Evolutionary conservation across 2,113 vertebrate species (phyloP), one percentile per base, ranked within the genome.

Genomic region (Microcebus murinus): DNA sequence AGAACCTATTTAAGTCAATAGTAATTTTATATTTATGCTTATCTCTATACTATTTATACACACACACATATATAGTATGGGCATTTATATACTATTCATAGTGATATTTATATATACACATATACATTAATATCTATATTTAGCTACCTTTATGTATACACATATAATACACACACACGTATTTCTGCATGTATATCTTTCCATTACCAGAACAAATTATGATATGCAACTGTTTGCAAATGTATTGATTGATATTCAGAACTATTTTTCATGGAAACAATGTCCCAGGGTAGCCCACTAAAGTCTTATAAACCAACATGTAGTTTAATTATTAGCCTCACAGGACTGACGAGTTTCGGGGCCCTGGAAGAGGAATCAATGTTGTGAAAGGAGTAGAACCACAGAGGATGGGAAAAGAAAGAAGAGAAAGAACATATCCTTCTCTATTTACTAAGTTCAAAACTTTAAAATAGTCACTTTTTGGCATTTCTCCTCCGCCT

Each of bases 251-350:
- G 76, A 80, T 7, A 84, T 8, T 48, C 10, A 94, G 42, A 73
- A 71, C 12, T 45, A 45, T 48, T 65, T 94, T 71, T 83, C 65
- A 84, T 39, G 59, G 29, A 91, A 83, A 82, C 31, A 87, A 34
- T 50, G 3, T 18, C 45, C 61, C 36, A 95, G 48, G 31, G 7
- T 52, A 27, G 0, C 3, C 29, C 45, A 31, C 21, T 9, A 48
- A 50, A 79, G 27, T 52, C 71, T 48, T 59, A 42, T 7, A 61
- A 94, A 55, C 18, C 50, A 70, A 67, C 10, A 27, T 1, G 0
- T 18, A 81, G 31, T 42, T 79, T 8, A 68, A 42, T 34, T n/a
- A 9, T 1, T 45, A 9, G 15, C 8, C 12, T 57, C 25, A 50
- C 3, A 59, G 3, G 7, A 85, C 39, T 88, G 27, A 90, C 0